Base-by-base conservation (phyloP, 2,797 vertebrate species). In the Ceryle rudis region DNA sequence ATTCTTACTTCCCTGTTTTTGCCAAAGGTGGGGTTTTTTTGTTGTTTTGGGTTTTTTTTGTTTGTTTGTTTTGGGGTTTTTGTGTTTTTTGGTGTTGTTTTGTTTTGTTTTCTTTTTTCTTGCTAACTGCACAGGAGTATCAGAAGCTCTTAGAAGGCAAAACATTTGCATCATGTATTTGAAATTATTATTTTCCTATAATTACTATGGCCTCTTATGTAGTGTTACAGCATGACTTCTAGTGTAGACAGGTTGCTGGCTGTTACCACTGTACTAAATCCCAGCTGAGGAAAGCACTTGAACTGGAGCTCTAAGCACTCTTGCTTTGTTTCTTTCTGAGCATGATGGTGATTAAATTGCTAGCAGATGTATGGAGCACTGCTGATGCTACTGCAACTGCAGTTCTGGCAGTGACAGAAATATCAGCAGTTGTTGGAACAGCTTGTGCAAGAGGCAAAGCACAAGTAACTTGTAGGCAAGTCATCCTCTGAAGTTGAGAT, bases 401-500 rank as follows among this genome's bases (percentile, higher is more conserved):
- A 67, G 74, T 57, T 73, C 80, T 96, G 94, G 95, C 92, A 90
- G 20, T 17, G 46, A 55, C 77, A 88, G 90, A 81, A 96, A 89
- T 95, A 93, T 16, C 82, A 94, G 88, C 95, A 95, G 90, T 95
- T 96, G 80, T 44, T 86, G 77, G 82, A 93, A 95, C 93, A 96
- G 85, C 91, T 95, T 96, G 95, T 54, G 47, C 61, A 37, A 75
- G 90, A 90, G 86, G 73, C 51, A 10, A 58, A 81, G 93, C 79
- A 57, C 61, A 44, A 73, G 70, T 42, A 52, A 79, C 93, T 89
- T 58, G 66, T 42, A 83, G 75, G 41, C 91, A 81, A 86, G 67
- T 86, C 39, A 23, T 87, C 73, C 39, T 61, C 54, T 61, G 12
- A 71, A 51, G 51, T 7, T 88, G 84, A 82, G 60, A 67, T 54